Evolutionary conservation across 2,797 vertebrate genomes (phyloP), one percentile per base, ranked within the genome.

Genomic region (Thripadectes ignobilis): DNA sequence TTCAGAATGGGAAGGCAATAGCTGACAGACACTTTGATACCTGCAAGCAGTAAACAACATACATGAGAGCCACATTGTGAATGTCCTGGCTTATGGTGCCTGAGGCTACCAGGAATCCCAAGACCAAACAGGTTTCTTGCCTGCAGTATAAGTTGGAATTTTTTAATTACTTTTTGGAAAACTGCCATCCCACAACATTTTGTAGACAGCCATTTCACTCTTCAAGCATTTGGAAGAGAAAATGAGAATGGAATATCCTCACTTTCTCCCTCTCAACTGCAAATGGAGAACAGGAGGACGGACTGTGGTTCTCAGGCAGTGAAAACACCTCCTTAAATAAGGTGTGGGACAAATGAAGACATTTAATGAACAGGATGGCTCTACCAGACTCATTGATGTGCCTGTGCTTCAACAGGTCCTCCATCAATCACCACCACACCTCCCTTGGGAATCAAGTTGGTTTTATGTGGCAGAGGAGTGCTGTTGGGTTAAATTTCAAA

Each of bases 321-420:
- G 45, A 62, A 61, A 80, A 45, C 20, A 65, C 20, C 49, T 77
- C 49, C 61, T 69, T 57, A 39, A 63, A 58, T 39, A 39, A 0
- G 0, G 3, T 0, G 0, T 21, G 13, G 68, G 36, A 51, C 26
- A 78, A 85, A 80, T 21, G 3, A 75, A 29, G 59, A 22, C 2
- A 19, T 86, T 46, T 57, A 34, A 29, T n/a, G 6, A 61, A 29
- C 9, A 63, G 9, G 6, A 29, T 15, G 4, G 20, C 15, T 91
- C 7, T 63, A 51, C n/a, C 2, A 66, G 32, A 8, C 22, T 89
- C 8, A 36, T 39, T 34, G 14, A 5, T 52, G 14, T 22, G 22
- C 5, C 7, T 39, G 34, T 61, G 30, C 54, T 46, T 77, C 3
- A 5, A 20, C 49, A 77, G 43, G 4, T 34, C 30, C 23, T 83